A percentile compares a stretch with the other conserved stretches of the same genome.
These are phyloP conservation scores for Drosophila prosaltans DNA, from an alignment of 1,140 invertebrate species.

Conservation along the genomic window DNA sequence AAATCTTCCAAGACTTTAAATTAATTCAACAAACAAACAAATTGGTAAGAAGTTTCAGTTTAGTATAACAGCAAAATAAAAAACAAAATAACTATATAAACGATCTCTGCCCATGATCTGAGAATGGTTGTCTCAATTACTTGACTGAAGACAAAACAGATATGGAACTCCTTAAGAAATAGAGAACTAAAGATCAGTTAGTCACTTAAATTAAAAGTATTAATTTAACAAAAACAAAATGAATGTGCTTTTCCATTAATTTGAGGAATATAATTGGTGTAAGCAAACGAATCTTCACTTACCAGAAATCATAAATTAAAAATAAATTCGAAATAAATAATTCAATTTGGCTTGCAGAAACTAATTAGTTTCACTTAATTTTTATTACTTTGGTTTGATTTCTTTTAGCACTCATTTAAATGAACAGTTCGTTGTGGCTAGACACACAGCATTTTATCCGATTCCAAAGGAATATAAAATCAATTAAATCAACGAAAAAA, in stretches of 20 bases:
- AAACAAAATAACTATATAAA: too few species aligned
- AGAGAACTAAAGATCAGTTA: conserved; percentile 15
- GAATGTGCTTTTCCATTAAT: conserved; percentile 4
- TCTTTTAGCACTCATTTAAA: conserved; percentile 17
- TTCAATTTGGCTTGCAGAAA: conserved; percentile 14
- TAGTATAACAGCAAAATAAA: neutral
- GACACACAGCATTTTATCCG: conserved; percentile 13
- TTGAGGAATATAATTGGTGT: neutral
- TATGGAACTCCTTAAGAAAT: too few species aligned
- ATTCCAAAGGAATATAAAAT: conserved; percentile 18
- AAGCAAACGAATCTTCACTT: conserved; percentile 29
- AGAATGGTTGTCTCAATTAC: too few species aligned
- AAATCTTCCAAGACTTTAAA: neutral
- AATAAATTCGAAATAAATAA: conserved; percentile 46
- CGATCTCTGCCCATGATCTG: too few species aligned
- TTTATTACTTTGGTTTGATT: conserved; percentile 41
- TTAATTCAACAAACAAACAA: conserved; percentile 18
- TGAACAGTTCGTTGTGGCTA: conserved; percentile 43
- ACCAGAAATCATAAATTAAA: conserved; percentile 33
- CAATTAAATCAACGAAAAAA: conserved; percentile 18
- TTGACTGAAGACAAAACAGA: too few species aligned
- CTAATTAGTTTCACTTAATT: conserved; percentile 27
- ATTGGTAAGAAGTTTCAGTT: conserved; percentile 21
- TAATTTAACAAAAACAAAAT: conserved; percentile 21
- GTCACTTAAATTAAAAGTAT: conserved; percentile 52